Conservation (phyloP, 2,113 vertebrate species). For the Hiodon tergisus region DNA sequence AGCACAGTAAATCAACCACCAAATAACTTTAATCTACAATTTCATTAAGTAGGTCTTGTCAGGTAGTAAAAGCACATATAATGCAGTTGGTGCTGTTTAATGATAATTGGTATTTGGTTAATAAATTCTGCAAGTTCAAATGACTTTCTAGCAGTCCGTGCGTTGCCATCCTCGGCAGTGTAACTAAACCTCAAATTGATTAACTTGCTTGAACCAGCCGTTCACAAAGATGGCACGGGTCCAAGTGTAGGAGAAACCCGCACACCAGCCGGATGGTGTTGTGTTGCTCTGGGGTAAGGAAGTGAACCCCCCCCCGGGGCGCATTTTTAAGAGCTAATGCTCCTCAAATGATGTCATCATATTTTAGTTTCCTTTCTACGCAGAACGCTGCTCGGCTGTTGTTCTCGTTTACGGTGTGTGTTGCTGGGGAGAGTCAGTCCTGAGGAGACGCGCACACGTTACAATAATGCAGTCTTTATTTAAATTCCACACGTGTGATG, state of each 20-base stretch:
- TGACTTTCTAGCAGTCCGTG: conserved; percentile 97
- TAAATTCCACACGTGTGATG: conserved; percentile 77
- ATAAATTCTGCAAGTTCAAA: conserved; percentile 99
- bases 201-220: conserved; percentile 99
- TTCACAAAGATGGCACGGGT: conserved; percentile 99
- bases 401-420: conserved; percentile 55
- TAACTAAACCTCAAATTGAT: conserved; percentile 99
- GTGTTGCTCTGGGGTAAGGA: conserved; percentile 98
- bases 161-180: conserved; percentile 99
- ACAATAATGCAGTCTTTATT: conserved; percentile 75
- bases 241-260: conserved; percentile 90
- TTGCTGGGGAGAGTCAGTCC: conserved; percentile 75
- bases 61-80: conserved; percentile 98
- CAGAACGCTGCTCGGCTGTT: conserved; percentile 72
- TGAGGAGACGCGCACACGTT: conserved; percentile 83
- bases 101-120: conserved; percentile 99
- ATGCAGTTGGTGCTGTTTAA: conserved; percentile 94
- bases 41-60: conserved; percentile 99
- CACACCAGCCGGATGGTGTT: conserved; percentile 98
- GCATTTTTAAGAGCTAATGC: conserved; percentile 99
- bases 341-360: conserved; percentile 99
- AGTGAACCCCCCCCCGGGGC: conserved; percentile 98
- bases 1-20: conserved; percentile 91
- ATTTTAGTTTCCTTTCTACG: conserved; percentile 85
- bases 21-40: conserved; percentile 99